Evolutionary conservation across 1,140 invertebrate species (phyloP).

Genomic region (Drosophila punjabiensis): DNA sequence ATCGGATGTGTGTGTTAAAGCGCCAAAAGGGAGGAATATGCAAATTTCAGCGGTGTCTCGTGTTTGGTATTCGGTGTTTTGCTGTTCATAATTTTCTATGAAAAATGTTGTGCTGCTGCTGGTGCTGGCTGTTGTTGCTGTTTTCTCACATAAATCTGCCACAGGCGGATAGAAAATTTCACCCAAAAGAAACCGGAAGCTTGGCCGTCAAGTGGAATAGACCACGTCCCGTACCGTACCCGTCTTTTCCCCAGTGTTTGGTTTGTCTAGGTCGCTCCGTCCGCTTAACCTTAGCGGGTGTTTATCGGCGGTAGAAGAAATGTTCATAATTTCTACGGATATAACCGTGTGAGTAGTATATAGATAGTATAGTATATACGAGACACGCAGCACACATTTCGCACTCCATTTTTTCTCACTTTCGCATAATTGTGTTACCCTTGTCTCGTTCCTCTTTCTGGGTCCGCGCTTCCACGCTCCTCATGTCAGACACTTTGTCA

Average conservation of each 20-base stretch:
- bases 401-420: slow-evolving; percentile 74
- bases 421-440: slow-evolving; percentile 65
- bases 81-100: slow-evolving; percentile 78
- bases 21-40: slow-evolving; percentile 69
- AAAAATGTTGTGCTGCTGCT: slow-evolving; percentile 62
- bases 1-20: slow-evolving; percentile 53
- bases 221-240: slow-evolving; percentile 18
- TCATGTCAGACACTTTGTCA: slow-evolving; percentile 84
- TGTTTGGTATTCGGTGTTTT: slow-evolving; percentile 50
- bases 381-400: slow-evolving; percentile 65
- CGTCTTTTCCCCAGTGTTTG: slow-evolving; percentile 10
- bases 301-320: slow-evolving; percentile 72
- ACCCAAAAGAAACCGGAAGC: slow-evolving; percentile 81
- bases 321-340: slow-evolving; percentile 51
- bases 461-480: slow-evolving; percentile 75
- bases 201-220: slow-evolving; percentile 69
- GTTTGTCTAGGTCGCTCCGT: slow-evolving; percentile 31
- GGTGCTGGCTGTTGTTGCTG: slow-evolving; percentile 23
- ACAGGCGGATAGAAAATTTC: slow-evolving; percentile 76
- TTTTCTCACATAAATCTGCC: slow-evolving; percentile 82
- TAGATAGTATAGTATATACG: slow-evolving; percentile 28
- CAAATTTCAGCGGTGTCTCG: slow-evolving; percentile 54
- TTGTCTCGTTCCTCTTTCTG: slow-evolving; percentile 39
- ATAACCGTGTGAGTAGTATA: slow-evolving; percentile 2
- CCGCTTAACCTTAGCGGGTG: slow-evolving; percentile 48